A percentile compares a stretch with the other conserved stretches of the same genome.
These are phyloP conservation scores for Montipora foliosa DNA, from an alignment of 64 coral and sea anemone genomes.

Conservation along the genomic window DNA sequence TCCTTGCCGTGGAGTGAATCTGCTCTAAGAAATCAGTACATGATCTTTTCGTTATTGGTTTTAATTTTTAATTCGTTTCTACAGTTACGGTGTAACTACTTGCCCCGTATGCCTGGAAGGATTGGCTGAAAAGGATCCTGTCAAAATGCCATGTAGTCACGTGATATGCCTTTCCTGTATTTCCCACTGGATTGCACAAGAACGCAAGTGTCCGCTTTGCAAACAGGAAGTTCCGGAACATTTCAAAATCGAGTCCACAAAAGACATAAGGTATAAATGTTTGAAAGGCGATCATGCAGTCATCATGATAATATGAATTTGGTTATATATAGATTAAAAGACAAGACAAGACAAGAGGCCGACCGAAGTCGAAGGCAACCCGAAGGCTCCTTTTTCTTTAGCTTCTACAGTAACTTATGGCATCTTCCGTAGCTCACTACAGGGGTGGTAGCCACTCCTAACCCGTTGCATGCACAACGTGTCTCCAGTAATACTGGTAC, in stretches of 20 bases:
- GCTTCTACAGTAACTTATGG: no score
- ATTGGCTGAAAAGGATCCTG: constrained; percentile 7
- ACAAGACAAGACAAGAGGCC: no score
- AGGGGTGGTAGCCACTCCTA: no score
- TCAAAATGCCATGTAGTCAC: constrained; percentile 56
- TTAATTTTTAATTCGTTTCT: not conserved
- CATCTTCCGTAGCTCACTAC: no score
- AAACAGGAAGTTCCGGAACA: constrained; percentile 45
- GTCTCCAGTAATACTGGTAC: no score
- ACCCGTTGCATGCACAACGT: no score
- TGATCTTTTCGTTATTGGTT: not conserved
- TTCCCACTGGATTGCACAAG: constrained; percentile 31
- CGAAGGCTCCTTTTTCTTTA: no score
- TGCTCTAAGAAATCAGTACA: not conserved
- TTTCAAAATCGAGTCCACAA: constrained; percentile 16
- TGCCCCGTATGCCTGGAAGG: constrained; percentile 63
- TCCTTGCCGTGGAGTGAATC: no score
- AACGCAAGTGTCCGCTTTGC: constrained; percentile 58
- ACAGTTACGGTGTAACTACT: constrained; percentile 44
- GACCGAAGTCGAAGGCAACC: no score
- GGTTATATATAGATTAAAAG: no score
- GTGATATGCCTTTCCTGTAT: constrained; percentile 51
- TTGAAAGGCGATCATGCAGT: no score
- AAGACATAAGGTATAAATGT: not conserved
- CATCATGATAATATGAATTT: no score